Evolutionary conservation across 2,113 vertebrate species (phyloP), one percentile per base, ranked within the genome.

Genomic region (Casuarius casuarius): DNA sequence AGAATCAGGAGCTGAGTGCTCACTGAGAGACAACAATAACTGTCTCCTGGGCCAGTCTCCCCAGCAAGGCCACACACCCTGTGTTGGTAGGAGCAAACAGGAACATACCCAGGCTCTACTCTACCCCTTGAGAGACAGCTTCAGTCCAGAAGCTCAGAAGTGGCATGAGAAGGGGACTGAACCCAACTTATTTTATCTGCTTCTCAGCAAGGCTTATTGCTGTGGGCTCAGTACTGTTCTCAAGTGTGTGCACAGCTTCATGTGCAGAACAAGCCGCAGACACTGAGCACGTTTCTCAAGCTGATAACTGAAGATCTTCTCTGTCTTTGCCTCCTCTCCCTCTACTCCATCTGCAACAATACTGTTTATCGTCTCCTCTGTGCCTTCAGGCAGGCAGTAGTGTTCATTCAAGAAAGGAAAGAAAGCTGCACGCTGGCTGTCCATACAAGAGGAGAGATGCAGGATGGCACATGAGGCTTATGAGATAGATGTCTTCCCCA

Each of bases 111-210:
- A 63, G 0, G 3, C 35, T 68, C 65, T 72, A 12, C 1, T 44
- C 40, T 52, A 52, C 19, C 15, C 13, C 0, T 20, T 16, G 61
- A 74, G 25, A 87, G 21, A 29, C 61, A 90, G 17, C 15, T 70
- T 19, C 44, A 87, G 38, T 18, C 40, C 7, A 21, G 38, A 48
- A 10, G 38, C 5, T 79, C 20, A 61, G 23, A 40, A 70, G 17
- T 8, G 5, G 18, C 2, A 0, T n/a, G 19, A 66, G 16, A 20
- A 4, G 0, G 51, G 22, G 23, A 5, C 8, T 76, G n/a, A 80
- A 59, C 9, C 4, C 51, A 18, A 8, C 49, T 81, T 71, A 31
- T 62, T 18, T 54, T 22, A 10, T 65, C 25, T 16, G 28, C 7
- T 65, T 26, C n/a, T 65, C 61, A 17, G 13, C 0, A 2, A 62